Conservation (phyloP, 2,888 invertebrate species). For the Allacma fusca region DNA sequence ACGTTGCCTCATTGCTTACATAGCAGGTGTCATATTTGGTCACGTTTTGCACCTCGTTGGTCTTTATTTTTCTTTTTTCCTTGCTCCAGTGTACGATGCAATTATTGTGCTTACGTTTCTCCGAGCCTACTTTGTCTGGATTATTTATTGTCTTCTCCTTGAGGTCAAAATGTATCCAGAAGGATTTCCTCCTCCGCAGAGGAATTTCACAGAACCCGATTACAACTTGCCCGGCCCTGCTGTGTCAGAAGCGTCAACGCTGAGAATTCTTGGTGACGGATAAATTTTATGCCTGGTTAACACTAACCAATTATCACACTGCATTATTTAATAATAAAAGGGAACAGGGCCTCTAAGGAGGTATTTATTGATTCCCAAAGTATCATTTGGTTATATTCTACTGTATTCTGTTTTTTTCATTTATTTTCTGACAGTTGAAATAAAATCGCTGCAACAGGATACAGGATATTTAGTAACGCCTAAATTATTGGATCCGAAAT, state of each 20-base stretch:
- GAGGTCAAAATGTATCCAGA: constrained; percentile 34
- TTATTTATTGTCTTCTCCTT: not conserved
- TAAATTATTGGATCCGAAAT: no score
- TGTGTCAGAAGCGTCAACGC: not conserved
- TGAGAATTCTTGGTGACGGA: constrained; percentile 24
- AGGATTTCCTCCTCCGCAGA: constrained; percentile 28
- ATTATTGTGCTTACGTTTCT: not conserved
- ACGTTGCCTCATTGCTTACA: not conserved
- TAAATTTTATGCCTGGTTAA: no score
- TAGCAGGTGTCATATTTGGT: not conserved
- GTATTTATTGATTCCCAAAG: no score
- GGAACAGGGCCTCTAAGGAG: no score
- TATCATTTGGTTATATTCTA: no score
- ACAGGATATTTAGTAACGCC: no score
- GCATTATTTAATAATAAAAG: no score
- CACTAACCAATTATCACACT: no score
- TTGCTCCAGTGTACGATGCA: not conserved
- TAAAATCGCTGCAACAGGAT: no score
- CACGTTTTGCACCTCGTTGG: not conserved
- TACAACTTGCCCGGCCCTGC: not conserved
- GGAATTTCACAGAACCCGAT: not conserved
- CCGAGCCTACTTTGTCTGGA: constrained; percentile 28
- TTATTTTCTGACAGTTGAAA: no score
- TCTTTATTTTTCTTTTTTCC: not conserved
- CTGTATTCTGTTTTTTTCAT: no score